A percentile compares a stretch with the other conserved stretches of the same genome.
phyloP scores from a whole-genome alignment of 1,140 invertebrate species.

The Copidosoma floridanum region DNA sequence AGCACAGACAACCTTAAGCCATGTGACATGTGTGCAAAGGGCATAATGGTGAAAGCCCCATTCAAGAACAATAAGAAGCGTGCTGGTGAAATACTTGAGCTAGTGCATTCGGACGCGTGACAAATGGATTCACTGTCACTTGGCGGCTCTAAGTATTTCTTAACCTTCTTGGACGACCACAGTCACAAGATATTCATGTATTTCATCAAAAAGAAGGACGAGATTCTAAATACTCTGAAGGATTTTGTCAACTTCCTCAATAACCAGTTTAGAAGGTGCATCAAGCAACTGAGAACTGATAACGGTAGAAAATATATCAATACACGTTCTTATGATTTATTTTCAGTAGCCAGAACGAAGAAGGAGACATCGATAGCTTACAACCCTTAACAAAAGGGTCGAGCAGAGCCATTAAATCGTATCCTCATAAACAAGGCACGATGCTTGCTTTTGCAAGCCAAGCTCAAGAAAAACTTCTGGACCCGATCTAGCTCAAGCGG shows the following conservation, averaged over 20 bases:
- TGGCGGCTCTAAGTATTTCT: neutral
- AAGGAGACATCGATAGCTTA: conserved; percentile 42
- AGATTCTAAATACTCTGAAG: conserved; percentile 38
- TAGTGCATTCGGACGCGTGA: neutral
- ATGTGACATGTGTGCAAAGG: neutral
- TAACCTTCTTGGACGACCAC: neutral
- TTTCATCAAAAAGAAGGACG: conserved; percentile 41
- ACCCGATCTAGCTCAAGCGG: too few species aligned
- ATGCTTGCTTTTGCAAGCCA: conserved; percentile 33
- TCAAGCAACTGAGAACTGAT: conserved; percentile 41
- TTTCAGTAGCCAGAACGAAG: conserved; percentile 39
- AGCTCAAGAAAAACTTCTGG: conserved; percentile 40
- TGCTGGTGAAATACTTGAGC: neutral
- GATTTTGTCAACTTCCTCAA: conserved; percentile 41
- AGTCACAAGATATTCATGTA: conserved; percentile 34
- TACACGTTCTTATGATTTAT: conserved; percentile 30
- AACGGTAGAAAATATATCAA: conserved; percentile 46
- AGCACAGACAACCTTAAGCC: neutral
- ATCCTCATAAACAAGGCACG: conserved; percentile 44
- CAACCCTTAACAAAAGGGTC: conserved; percentile 29
- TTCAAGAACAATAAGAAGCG: conserved; percentile 23
- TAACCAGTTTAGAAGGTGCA: conserved; percentile 39
- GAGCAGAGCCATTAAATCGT: conserved; percentile 49
- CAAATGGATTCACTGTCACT: neutral
- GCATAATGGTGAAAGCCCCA: neutral